Evolutionary conservation across 1,140 invertebrate genomes (phyloP).

Genomic region (Linepithema humile): DNA sequence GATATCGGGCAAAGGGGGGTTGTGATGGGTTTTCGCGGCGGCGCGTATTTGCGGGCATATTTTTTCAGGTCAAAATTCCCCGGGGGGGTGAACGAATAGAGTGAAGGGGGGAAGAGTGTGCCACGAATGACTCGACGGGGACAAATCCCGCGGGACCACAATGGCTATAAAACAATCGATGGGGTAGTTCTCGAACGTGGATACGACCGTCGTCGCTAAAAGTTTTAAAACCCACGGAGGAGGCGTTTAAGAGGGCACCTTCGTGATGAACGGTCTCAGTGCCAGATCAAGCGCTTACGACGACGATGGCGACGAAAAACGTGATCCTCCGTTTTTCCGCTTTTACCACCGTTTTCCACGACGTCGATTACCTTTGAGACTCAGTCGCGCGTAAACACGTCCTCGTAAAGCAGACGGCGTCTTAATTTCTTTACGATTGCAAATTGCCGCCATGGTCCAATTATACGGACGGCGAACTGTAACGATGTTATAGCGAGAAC

Average conservation of each 20-base stretch:
- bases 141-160: slow-evolving; percentile 42
- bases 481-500: slow-evolving; percentile 25
- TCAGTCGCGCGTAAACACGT: slow-evolving; percentile 43
- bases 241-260: slow-evolving; percentile 56
- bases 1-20: background rate
- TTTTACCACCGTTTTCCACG: background rate
- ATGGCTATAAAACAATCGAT: slow-evolving; percentile 67
- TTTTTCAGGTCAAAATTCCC: background rate
- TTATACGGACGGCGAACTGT: slow-evolving; percentile 29
- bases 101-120: background rate
- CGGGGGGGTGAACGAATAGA: background rate
- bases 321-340: background rate
- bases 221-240: slow-evolving; percentile 70
- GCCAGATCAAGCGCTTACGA: slow-evolving; percentile 3
- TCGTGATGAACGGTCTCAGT: slow-evolving; percentile 44
- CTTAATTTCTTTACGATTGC: slow-evolving; percentile 36
- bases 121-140: slow-evolving; percentile 8
- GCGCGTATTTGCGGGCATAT: background rate
- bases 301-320: slow-evolving; percentile 8
- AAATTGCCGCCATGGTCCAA: slow-evolving; percentile 36
- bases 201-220: slow-evolving; percentile 47
- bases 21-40: background rate
- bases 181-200: slow-evolving; percentile 1
- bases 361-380: slow-evolving; percentile 47
- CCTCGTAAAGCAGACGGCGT: slow-evolving; percentile 26